Conservation (phyloP, 2,113 vertebrate species). For the Lota lota region DNA sequence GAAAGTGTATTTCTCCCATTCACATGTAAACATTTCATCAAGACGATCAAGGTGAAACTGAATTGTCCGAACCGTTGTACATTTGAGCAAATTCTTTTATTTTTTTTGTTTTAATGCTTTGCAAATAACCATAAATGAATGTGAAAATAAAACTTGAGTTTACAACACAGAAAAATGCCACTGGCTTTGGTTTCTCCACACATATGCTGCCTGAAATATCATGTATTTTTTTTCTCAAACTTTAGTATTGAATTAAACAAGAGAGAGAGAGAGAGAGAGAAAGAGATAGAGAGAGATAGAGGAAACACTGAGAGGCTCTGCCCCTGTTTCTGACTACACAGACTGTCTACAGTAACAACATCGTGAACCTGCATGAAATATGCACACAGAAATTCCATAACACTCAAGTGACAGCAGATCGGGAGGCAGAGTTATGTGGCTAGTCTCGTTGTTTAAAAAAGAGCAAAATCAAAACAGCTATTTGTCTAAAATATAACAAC, state of each 20-base stretch:
- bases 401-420: constrained; percentile 80
- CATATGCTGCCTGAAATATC: constrained; percentile 81
- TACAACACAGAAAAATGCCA: constrained; percentile 73
- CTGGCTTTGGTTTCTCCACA: constrained; percentile 79
- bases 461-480: constrained; percentile 54
- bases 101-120: constrained; percentile 67
- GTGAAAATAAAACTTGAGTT: constrained; percentile 70
- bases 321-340: constrained; percentile 81
- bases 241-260: constrained; percentile 65
- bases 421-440: constrained; percentile 71
- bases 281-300: constrained; percentile 5
- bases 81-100: constrained; percentile 72
- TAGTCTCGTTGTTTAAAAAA: constrained; percentile 65
- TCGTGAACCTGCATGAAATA: constrained; percentile 76
- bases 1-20: constrained; percentile 6
- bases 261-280: constrained; percentile 27
- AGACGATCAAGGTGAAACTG: constrained; percentile 39
- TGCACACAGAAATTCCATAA: constrained; percentile 75
- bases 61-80: constrained; percentile 66
- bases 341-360: constrained; percentile 87
- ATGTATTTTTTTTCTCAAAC: constrained; percentile 54
- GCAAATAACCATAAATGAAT: constrained; percentile 68
- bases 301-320: constrained; percentile 82
- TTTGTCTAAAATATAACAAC: constrained; percentile 74
- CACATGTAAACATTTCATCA: too few species aligned